A percentile compares a stretch with the other conserved stretches of the same genome.
These are phyloP conservation scores for Heliconius hewitsoni DNA, from an alignment of 1,140 invertebrate genomes.

Conservation along the genomic window DNA sequence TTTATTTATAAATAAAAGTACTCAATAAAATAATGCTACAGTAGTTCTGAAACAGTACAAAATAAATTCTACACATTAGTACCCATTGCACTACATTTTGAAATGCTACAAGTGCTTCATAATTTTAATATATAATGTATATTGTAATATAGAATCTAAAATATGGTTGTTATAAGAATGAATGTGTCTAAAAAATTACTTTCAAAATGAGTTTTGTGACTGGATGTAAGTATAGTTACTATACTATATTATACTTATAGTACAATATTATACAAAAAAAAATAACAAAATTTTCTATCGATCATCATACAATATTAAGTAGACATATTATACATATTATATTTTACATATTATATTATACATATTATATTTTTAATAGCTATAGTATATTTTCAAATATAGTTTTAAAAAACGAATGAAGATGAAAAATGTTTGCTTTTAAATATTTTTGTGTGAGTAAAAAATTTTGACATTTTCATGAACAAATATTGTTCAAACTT, in stretches of 20 bases:
- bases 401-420: no score
- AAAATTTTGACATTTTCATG: no score
- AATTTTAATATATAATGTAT: conserved; percentile 1
- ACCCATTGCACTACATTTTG: conserved; percentile 24
- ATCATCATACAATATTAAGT: no score
- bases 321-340: no score
- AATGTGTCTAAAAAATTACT: neutral
- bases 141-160: neutral
- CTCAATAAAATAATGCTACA: conserved; percentile 34
- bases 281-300: no score
- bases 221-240: no score
- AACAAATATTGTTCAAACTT: no score
- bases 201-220: neutral
- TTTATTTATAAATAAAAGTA: conserved; percentile 42
- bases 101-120: conserved; percentile 31
- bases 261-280: no score
- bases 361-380: no score
- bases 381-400: no score
- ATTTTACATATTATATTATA: no score
- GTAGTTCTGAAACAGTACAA: conserved; percentile 37
- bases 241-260: no score
- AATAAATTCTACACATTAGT: conserved; percentile 33
- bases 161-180: neutral
- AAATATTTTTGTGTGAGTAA: neutral
- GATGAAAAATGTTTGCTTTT: neutral